Evolutionary conservation across 2,888 invertebrate genomes (phyloP), one percentile per base, ranked within the genome.

Genomic region (Apamea crenata): DNA sequence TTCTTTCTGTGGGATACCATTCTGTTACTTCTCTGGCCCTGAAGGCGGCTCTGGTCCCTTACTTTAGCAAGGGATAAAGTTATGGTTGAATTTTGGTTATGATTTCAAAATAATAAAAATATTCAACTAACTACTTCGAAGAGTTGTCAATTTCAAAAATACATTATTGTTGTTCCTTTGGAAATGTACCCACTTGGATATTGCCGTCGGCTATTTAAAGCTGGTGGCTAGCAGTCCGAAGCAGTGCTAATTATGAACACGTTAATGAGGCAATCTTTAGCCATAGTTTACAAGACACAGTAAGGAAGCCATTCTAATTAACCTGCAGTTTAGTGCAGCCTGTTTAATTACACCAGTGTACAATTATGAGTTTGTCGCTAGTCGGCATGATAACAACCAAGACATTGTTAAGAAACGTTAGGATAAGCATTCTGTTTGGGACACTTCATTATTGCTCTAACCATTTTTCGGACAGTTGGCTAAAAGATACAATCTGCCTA

Each of bases 251-350:
- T 74, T 69, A 65, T 50, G 16, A 53, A 47, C 53, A 63, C 76
- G 71, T 63, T 85, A 81, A 72, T 87, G 40, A 77, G 68, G 67
- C 66, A 77, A 74, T 77, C 59, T 68, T 80, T 44, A 80, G 40
- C 47, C 29, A 14, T 69, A 36, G 53, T 71, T 87, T 40, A 77
- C 65, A 50, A 68, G 65, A 50, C 47, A 69, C 72, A 40, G 70
- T 63, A 44, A 81, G 50, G 81, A 87, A 84, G 56, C 53, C 87
- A 25, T 71, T 84, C 72, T 87, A 85, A 87, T 81, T 74, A 82
- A 74, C 77, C 71, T 66, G 85, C 72, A 56, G 71, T 59, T 85
- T 85, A 77, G n/a, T 36, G 63, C 76, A 68, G 67, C 47, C 56
- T 70, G 65, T 61, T 32, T 73, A 87, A 84, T 87, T 76, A 63